These are phyloP conservation scores for Festucalex cinctus DNA, from an alignment of 2,113 vertebrate species.

Conservation along the genomic window DNA sequence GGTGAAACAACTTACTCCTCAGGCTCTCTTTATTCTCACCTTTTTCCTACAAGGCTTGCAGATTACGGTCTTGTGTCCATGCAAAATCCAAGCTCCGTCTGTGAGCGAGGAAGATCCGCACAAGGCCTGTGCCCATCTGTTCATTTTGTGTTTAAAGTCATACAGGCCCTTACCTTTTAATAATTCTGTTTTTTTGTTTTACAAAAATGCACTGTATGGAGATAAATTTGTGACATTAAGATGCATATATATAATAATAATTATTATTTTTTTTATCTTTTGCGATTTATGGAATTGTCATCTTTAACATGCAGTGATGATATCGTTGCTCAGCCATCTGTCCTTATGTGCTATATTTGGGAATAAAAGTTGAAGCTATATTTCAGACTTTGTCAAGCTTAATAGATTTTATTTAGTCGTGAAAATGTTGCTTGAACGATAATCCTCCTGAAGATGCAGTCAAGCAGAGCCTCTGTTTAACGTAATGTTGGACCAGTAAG, in stretches of 20 bases:
- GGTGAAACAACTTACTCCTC: slow-evolving; percentile 2
- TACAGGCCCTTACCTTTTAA: not conserved
- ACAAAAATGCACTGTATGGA: too few relatives aligned
- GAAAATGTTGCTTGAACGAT: too few relatives aligned
- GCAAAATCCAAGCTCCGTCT: not conserved
- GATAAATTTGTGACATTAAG: slow-evolving; percentile 34
- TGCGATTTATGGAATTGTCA: slow-evolving; percentile 23
- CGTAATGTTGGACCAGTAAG: slow-evolving; percentile 75
- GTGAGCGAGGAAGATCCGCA: not conserved
- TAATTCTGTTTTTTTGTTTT: not conserved
- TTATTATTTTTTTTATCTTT: slow-evolving; percentile 19
- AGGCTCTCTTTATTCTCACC: slow-evolving; percentile 1
- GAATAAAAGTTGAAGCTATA: slow-evolving; percentile 20
- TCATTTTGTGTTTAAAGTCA: not conserved
- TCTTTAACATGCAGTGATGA: slow-evolving; percentile 17
- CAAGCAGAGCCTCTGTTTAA: slow-evolving; percentile 62
- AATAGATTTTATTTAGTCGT: slow-evolving; percentile 7
- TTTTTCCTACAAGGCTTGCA: slow-evolving; percentile 3
- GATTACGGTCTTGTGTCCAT: slow-evolving; percentile 1
- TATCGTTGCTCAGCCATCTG: slow-evolving; percentile 11
- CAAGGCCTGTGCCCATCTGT: not conserved
- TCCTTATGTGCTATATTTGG: not conserved
- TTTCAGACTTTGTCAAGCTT: slow-evolving; percentile 10
- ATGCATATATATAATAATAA: slow-evolving; percentile 20
- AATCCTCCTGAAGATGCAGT: slow-evolving; percentile 58